Percentiles rank a stretch among this genome's conserved stretches.
These are phyloP conservation scores for Cacoxenus indagator DNA, from an alignment of 2,888 invertebrate genomes.

Conservation along the genomic window DNA sequence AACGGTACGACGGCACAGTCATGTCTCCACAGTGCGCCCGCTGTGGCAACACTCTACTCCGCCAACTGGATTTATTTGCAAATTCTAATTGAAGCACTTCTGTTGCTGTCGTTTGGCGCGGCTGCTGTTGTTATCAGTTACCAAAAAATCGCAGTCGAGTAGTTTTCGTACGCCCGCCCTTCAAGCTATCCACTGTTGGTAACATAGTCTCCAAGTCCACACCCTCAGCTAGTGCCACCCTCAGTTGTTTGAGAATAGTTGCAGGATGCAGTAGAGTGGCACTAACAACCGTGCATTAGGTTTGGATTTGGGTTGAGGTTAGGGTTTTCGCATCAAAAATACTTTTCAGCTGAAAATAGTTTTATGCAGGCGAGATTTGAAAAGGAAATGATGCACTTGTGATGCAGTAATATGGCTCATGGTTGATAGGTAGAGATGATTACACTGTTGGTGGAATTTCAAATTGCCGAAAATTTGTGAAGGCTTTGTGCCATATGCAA, in stretches of 20 bases:
- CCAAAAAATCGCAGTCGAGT: slow-evolving; percentile 15
- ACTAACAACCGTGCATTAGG: no score
- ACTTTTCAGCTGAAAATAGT: not conserved
- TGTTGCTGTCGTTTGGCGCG: slow-evolving; percentile 19
- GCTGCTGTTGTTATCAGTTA: slow-evolving; percentile 28
- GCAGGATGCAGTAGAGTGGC: no score
- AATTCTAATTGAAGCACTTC: slow-evolving; percentile 23
- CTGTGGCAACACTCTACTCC: not conserved
- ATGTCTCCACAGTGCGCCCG: not conserved
- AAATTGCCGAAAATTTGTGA: no score
- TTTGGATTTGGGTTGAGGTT: no score
- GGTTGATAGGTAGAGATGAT: no score
- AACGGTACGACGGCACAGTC: slow-evolving; percentile 15
- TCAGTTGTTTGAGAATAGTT: no score
- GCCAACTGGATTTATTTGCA: slow-evolving; percentile 17
- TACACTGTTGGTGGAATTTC: no score
- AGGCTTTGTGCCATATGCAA: slow-evolving; percentile 9
- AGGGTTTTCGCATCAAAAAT: no score
- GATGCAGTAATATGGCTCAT: no score
- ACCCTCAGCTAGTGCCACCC: no score
- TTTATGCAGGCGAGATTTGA: not conserved
- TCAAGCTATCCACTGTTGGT: no score
- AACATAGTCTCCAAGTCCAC: no score
- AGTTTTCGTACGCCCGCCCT: not conserved
- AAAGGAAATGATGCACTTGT: not conserved